These are phyloP conservation scores for Phymanthus crucifer DNA, from an alignment of 92 coral and sea anemone genomes.

Conservation along the genomic window DNA sequence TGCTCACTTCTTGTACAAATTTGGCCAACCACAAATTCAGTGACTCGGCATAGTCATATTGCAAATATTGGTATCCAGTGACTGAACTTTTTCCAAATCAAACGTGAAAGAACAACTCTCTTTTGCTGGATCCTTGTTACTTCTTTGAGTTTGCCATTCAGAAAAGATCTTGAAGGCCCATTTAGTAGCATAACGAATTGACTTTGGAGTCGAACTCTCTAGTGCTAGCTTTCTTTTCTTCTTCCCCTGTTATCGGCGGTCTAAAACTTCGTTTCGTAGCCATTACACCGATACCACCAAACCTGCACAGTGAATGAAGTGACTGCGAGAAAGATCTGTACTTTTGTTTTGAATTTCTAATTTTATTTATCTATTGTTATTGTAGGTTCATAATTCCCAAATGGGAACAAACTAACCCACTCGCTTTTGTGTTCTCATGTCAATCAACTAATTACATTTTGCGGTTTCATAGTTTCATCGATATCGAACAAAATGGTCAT, in stretches of 20 bases:
- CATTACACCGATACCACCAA: too few relatives aligned
- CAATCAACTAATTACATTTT: too few relatives aligned
- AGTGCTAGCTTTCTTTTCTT: background rate
- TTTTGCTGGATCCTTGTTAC: constrained; percentile 32
- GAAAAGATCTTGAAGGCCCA: constrained; percentile 41
- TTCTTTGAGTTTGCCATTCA: too few relatives aligned
- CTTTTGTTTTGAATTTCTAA: background rate
- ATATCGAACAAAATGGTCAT: too few relatives aligned
- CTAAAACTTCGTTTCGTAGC: too few relatives aligned
- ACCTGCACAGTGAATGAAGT: too few relatives aligned
- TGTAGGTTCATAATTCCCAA: background rate
- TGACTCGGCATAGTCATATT: too few relatives aligned
- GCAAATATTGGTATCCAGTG: constrained; percentile 26
- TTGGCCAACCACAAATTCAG: constrained; percentile 42
- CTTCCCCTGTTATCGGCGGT: too few relatives aligned
- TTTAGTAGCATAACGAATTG: constrained; percentile 40
- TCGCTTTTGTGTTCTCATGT: too few relatives aligned
- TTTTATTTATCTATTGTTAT: background rate
- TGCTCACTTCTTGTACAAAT: constrained; percentile 46
- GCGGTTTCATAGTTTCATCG: too few relatives aligned
- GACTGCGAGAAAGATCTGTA: background rate
- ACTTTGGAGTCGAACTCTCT: constrained; percentile 40
- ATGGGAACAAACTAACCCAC: background rate
- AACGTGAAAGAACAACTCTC: constrained; percentile 32
- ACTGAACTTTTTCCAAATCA: constrained; percentile 33